phyloP scores from a whole-genome alignment of 64 coral and sea anemone species.

The Cladopsammia gracilis region DNA sequence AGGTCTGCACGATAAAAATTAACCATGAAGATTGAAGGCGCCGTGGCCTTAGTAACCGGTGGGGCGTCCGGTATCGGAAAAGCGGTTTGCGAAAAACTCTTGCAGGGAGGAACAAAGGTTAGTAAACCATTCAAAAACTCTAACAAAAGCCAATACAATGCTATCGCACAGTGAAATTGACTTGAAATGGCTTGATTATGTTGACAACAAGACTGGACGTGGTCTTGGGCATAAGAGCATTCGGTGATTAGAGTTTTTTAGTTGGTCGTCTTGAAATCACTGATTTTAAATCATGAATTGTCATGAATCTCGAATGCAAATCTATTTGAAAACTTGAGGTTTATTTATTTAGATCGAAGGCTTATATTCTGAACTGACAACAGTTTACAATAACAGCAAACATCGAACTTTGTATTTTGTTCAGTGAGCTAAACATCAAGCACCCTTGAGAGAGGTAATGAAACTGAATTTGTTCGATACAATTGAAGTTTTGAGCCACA shows the following conservation, averaged over 20 bases:
- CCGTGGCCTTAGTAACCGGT: conserved; percentile 63
- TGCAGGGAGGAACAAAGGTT: conserved; percentile 58
- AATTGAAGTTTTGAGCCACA: no score
- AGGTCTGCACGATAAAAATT: neutral
- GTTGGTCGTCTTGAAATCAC: no score
- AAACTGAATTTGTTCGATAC: no score
- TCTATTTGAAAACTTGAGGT: neutral
- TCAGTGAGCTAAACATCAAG: neutral
- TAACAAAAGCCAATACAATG: no score
- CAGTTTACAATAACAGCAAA: neutral
- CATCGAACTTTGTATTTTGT: neutral
- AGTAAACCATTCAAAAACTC: neutral
- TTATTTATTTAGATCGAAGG: conserved; percentile 6
- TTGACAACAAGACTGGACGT: no score
- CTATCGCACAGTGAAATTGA: no score
- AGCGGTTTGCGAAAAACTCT: conserved; percentile 48
- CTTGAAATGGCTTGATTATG: no score
- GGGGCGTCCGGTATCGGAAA: conserved; percentile 70
- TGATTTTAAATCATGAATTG: no score
- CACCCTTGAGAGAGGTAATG: no score
- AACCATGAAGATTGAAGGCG: conserved; percentile 66
- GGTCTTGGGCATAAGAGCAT: no score
- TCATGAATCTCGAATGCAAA: no score
- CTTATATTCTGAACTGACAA: neutral
- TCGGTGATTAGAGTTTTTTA: no score